Percentiles rank a stretch among this genome's conserved stretches.
Conservation (phyloP, 2,797 vertebrate genomes). For the Phrynocephalus guinanensis region DNA sequence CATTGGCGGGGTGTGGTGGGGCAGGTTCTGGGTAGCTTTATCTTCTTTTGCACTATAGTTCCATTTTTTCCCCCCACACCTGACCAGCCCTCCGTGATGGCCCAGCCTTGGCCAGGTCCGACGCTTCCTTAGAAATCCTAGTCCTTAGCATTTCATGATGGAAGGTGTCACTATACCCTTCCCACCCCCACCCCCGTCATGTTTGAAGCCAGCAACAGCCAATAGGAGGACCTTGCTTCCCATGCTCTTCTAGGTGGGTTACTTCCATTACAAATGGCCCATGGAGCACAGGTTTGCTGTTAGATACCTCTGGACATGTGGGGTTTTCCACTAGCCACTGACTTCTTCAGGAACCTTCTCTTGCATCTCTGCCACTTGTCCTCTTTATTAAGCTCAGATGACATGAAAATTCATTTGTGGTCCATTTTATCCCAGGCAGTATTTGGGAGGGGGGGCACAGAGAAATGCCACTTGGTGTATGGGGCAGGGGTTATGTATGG, state of each 20-base stretch:
- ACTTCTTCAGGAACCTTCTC: not conserved
- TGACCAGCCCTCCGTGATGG: not conserved
- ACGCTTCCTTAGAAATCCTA: not conserved
- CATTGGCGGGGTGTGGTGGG: too few relatives aligned
- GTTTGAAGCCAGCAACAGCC: too few relatives aligned
- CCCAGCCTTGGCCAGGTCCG: not conserved
- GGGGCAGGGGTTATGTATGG: not conserved
- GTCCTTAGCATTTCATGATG: not conserved
- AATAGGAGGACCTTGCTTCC: too few relatives aligned
- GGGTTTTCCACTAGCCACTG: not conserved
- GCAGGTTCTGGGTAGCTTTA: too few relatives aligned
- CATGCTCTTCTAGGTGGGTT: too few relatives aligned
- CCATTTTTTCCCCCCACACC: too few relatives aligned
- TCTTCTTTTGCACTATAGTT: too few relatives aligned
- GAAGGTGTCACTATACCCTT: not conserved
- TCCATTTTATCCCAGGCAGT: not conserved
- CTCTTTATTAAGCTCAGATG: not conserved
- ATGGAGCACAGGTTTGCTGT: too few relatives aligned
- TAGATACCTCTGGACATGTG: not conserved
- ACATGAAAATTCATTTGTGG: not conserved
- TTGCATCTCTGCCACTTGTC: not conserved
- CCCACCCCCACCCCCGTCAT: too few relatives aligned
- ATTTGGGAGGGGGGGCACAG: not conserved
- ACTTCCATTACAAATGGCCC: not conserved
- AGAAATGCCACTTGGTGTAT: not conserved